Evolutionary conservation across 2,888 invertebrate genomes (phyloP), one percentile per base, ranked within the genome.

Genomic region (Sphaerophoria rueppellii): DNA sequence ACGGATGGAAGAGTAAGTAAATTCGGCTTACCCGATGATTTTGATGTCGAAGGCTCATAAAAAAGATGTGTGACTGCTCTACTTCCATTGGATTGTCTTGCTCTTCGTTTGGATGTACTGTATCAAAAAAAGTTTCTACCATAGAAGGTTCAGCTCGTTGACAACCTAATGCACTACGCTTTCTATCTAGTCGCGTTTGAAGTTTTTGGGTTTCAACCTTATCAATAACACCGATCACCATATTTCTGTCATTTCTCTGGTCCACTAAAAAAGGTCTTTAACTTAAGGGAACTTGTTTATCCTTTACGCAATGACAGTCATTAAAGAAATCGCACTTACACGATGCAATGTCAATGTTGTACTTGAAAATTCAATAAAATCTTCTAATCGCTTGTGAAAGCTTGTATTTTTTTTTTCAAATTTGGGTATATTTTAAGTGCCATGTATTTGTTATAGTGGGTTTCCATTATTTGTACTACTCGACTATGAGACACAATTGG

Each of bases 41-140:
- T n/a, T 57, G 57, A 57, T 12, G 58, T 58, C n/a, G 37, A 58
- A n/a, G 58, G 58, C 7, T 58, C 37, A 6, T 12, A 37, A 35
- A 24, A 54, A 32, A 24, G 6, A 34, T 3, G 16, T 54, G 54
- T 32, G 54, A 32, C 54, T 54, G 4, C 7, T 32, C 55, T 12
- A 12, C 7, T 34, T 55, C 34, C 2, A 34, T 12, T 55, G 34
- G 55, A 34, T 55, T 12, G n/a, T 12, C 55, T 34, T 5, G 3
- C 11, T 4, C n/a, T 55, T 55, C 34, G 12, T 32, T 55, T 12
- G 2, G 55, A n/a, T 34, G 16, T 34, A 34, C 55, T 55, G 34
- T n/a, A n/a, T 6, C 55, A 6, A 6, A 4, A 12, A 34, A 55
- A 55, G 12, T 55, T 55, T 32, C 1, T 55, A 55, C 9, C 1